Conservation (phyloP, 1,140 invertebrate genomes). For the Drosophila virilis region DNA sequence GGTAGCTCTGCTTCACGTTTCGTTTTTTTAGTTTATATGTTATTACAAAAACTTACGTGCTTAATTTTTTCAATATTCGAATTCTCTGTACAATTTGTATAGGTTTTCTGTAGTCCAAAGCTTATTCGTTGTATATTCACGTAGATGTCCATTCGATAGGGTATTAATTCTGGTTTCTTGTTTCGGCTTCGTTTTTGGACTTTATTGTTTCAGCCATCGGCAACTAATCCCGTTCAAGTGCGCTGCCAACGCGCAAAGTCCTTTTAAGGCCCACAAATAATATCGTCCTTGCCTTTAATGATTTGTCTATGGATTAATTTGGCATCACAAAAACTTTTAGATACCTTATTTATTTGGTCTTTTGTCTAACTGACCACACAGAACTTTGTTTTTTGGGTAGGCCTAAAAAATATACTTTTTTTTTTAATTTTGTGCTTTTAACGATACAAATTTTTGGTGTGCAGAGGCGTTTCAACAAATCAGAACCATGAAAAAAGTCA, state of each 20-base stretch:
- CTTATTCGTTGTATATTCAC: too few relatives aligned
- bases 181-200: background rate
- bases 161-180: background rate
- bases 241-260: conserved; percentile 53
- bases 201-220: conserved; percentile 16
- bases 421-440: conserved; percentile 21
- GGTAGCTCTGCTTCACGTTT: too few relatives aligned
- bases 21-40: too few relatives aligned
- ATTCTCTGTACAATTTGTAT: too few relatives aligned
- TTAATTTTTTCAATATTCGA: too few relatives aligned
- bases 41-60: too few relatives aligned
- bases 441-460: background rate
- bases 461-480: conserved; percentile 38
- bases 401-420: conserved; percentile 42
- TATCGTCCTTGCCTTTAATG: conserved; percentile 36
- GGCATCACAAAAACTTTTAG: conserved; percentile 35
- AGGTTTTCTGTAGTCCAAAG: too few relatives aligned
- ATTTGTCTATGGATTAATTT: conserved; percentile 72
- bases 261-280: conserved; percentile 52
- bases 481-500: conserved; percentile 64
- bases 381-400: conserved; percentile 51
- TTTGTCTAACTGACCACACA: conserved; percentile 56
- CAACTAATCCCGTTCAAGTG: conserved; percentile 69
- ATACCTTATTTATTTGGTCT: conserved; percentile 62
- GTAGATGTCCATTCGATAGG: background rate